Percentiles rank a stretch among this genome's conserved stretches.
phyloP scores from a whole-genome alignment of 2,113 vertebrate genomes.

The Ivindomyrus marchei region DNA sequence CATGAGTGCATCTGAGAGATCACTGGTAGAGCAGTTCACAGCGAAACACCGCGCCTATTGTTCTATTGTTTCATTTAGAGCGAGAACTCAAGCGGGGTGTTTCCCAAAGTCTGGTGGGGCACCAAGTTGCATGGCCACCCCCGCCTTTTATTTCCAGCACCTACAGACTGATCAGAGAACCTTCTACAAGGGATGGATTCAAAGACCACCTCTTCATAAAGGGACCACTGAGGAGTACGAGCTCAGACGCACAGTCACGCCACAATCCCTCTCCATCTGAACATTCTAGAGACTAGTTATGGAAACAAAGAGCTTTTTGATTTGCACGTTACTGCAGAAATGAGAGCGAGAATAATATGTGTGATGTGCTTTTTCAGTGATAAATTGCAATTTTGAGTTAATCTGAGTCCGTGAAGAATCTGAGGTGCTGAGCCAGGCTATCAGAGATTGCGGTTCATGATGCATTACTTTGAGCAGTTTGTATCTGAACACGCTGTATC shows the following conservation, averaged over 20 bases:
- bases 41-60: conserved; percentile 52
- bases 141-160: neutral
- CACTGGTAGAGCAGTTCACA: conserved; percentile 41
- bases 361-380: conserved; percentile 40
- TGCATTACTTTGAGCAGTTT: conserved; percentile 28
- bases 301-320: neutral
- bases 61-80: conserved; percentile 66
- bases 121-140: conserved; percentile 1
- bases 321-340: neutral
- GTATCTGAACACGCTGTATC: conserved; percentile 22
- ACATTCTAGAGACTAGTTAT: neutral
- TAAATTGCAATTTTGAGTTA: conserved; percentile 46
- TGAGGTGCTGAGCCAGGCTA: conserved; percentile 28
- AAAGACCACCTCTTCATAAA: neutral
- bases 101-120: conserved; percentile 37
- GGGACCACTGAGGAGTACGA: neutral
- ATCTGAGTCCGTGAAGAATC: conserved; percentile 49
- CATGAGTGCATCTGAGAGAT: conserved; percentile 21
- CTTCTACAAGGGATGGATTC: neutral
- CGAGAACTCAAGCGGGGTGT: conserved; percentile 38
- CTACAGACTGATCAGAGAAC: neutral
- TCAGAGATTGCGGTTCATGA: conserved; percentile 33
- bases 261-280: neutral
- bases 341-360: neutral
- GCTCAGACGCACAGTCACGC: neutral